Conservation (phyloP, 2,888 invertebrate genomes). For the Coremacera marginata region DNA sequence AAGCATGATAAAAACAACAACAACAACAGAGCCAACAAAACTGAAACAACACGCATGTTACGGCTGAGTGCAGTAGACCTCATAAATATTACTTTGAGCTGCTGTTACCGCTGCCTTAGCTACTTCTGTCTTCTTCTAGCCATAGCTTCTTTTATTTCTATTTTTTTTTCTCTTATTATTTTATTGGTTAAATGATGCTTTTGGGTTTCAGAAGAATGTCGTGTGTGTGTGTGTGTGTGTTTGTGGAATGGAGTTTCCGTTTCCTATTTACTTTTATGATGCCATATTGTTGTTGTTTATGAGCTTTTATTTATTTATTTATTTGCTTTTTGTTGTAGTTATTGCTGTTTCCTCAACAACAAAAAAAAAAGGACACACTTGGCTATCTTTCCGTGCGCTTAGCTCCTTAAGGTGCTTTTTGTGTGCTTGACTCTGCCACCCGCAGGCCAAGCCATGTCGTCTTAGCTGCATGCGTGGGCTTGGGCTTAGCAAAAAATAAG, state of each 20-base stretch:
- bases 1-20: not conserved
- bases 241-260: slow-evolving; percentile 40
- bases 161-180: slow-evolving; percentile 5
- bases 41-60: not conserved
- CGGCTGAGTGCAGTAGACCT: not conserved
- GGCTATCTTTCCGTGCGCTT: slow-evolving; percentile 42
- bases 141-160: not conserved
- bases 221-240: not conserved
- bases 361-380: not conserved
- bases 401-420: slow-evolving; percentile 43
- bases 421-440: not conserved
- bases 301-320: slow-evolving; percentile 60
- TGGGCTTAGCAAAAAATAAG: not conserved
- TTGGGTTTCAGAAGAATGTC: not conserved
- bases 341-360: slow-evolving; percentile 12
- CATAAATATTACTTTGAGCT: no score
- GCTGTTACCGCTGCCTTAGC: no score
- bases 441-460: no score
- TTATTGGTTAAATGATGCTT: not conserved
- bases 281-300: slow-evolving; percentile 52
- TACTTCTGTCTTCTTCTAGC: no score
- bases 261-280: slow-evolving; percentile 16
- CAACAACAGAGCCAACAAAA: not conserved
- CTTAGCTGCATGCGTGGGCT: not conserved
- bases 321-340: slow-evolving; percentile 47